Evolutionary conservation across 2,797 vertebrate species (phyloP).

Genomic region (Enteromius anoplus): DNA sequence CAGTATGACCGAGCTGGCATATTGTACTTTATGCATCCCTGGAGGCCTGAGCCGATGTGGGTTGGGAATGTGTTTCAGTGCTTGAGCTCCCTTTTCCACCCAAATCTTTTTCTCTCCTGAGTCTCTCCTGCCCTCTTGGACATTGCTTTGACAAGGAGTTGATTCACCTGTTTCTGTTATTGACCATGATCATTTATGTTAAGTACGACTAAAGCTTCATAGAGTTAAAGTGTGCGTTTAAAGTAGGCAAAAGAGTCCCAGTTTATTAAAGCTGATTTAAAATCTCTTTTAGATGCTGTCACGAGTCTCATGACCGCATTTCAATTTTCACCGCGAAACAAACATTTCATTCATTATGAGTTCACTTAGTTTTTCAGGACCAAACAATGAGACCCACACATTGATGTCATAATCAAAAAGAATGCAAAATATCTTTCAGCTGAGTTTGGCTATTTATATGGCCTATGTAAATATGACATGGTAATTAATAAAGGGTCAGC

Average conservation of each 20-base stretch:
- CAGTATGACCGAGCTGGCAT: slow-evolving; percentile 20
- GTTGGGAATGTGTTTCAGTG: slow-evolving; percentile 63
- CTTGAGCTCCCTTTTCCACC: slow-evolving; percentile 67
- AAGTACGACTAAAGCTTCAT: not conserved
- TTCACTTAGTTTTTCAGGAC: slow-evolving; percentile 54
- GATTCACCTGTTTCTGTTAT: slow-evolving; percentile 2
- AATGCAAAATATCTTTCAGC: slow-evolving; percentile 64
- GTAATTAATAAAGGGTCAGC: not conserved
- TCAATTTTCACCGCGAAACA: slow-evolving; percentile 73
- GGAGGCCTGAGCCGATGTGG: slow-evolving; percentile 71
- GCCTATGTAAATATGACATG: slow-evolving; percentile 30
- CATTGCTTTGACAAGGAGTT: not conserved
- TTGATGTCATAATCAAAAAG: slow-evolving; percentile 75
- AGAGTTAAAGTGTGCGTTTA: not conserved
- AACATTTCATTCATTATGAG: slow-evolving; percentile 73
- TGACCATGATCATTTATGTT: not conserved
- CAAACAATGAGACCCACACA: slow-evolving; percentile 77
- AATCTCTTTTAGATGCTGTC: slow-evolving; percentile 52
- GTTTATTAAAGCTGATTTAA: not conserved
- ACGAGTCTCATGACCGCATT: slow-evolving; percentile 62
- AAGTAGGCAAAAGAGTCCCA: not conserved
- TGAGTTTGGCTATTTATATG: slow-evolving; percentile 53
- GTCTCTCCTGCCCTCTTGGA: slow-evolving; percentile 6
- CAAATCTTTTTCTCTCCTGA: slow-evolving; percentile 64
- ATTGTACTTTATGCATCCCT: slow-evolving; percentile 51